phyloP scores from a whole-genome alignment of 1,140 invertebrate genomes.

The Apis cerana region DNA sequence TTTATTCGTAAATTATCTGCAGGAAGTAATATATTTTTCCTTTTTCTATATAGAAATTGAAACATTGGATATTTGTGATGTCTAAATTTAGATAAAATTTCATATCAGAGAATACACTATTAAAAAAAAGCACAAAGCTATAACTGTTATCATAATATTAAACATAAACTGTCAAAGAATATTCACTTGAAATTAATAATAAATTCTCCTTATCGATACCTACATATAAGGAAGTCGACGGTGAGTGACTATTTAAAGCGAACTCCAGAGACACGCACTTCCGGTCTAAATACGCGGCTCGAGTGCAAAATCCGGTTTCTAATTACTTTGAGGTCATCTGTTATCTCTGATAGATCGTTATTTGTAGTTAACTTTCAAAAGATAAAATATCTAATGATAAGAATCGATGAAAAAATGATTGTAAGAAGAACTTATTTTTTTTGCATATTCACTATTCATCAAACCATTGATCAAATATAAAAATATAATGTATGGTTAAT shows the following conservation, averaged over 20 bases:
- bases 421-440: background rate
- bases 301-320: slow-evolving; percentile 68
- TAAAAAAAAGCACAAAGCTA: background rate
- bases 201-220: slow-evolving; percentile 13
- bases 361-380: slow-evolving; percentile 54
- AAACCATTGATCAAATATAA: background rate
- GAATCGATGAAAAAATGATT: slow-evolving; percentile 13
- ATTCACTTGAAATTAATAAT: slow-evolving; percentile 27
- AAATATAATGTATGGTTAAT: too few relatives aligned
- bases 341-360: slow-evolving; percentile 36
- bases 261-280: slow-evolving; percentile 63
- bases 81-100: background rate
- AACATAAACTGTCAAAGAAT: slow-evolving; percentile 35
- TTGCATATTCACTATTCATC: background rate
- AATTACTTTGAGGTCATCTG: slow-evolving; percentile 50
- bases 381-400: background rate
- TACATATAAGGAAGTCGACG: slow-evolving; percentile 35
- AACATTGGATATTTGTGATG: background rate
- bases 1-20: background rate
- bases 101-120: background rate
- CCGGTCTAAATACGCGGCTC: slow-evolving; percentile 69
- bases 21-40: background rate
- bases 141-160: background rate
- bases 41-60: background rate
- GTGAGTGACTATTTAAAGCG: slow-evolving; percentile 66